Evolutionary conservation across 1,140 invertebrate genomes (phyloP), one percentile per base, ranked within the genome.

Genomic region (Helicoverpa zea): DNA sequence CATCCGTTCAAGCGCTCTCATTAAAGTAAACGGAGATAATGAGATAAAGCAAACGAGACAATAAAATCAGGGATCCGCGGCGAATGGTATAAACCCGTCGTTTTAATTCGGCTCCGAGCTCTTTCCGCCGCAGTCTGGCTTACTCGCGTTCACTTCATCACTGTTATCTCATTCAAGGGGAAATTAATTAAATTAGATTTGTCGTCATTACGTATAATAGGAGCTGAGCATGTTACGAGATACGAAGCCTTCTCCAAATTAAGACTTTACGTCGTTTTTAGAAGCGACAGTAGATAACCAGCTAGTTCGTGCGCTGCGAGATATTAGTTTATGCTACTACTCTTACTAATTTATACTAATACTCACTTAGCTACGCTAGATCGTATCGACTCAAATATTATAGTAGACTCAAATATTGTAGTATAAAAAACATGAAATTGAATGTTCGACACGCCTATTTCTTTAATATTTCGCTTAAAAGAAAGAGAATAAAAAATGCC

Each of bases 11-110:
- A 63, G 59, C 49, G 61, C 10, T 16, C 75, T 77, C 75, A 66
- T 77, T 77, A 66, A 66, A 66, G 61, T 30, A 66, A 77, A 77
- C 66, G 29, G 61, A 35, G 51, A 77, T 64, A 77, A 77, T 64
- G 61, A 77, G 61, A 77, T 47, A 77, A 77, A 30, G 61, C 58
- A 35, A 64, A 66, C 18, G 61, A 12, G 51, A 77, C 61, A 77
- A 77, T 77, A 77, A 77, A 77, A 77, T 77, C 75, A 77, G 61
- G 61, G 75, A 56, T 77, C 59, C 75, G 63, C 23, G 49, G 14
- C 58, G 74, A 76, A 76, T 63, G 58, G 74, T 43, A 59, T 76
- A 76, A 75, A 59, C 56, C 73, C 73, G 14, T 61, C 74, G 59
- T 76, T 63, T 76, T 76, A 76, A 76, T 76, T 49, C 49, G 35